Base-by-base conservation (phyloP, 2,888 invertebrate genomes). In the Stegana nigrithorax region DNA sequence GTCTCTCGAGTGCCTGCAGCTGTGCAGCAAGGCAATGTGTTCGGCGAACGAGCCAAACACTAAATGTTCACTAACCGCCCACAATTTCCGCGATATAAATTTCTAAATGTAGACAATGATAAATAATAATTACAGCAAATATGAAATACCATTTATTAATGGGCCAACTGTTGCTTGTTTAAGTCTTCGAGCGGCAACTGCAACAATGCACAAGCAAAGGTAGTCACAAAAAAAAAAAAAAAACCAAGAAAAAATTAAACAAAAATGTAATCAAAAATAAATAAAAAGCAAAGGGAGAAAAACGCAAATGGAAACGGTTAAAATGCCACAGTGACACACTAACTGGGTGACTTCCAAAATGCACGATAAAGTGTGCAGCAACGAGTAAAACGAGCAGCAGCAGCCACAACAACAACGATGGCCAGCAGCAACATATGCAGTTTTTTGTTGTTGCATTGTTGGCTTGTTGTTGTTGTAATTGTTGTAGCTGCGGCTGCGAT, bases 261-360 rank as follows among this genome's bases (percentile, higher is more conserved):
- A n/a, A n/a, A n/a, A n/a, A n/a, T n/a, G n/a, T n/a, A n/a, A n/a
- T n/a, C n/a, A n/a, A n/a, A n/a, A n/a, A n/a, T n/a, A n/a, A n/a
- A n/a, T n/a, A n/a, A n/a, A n/a, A n/a, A n/a, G n/a, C n/a, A n/a
- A n/a, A n/a, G n/a, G n/a, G n/a, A n/a, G n/a, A n/a, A n/a, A n/a
- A n/a, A n/a, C 32, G 57, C 59, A 32, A 60, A 53, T 60, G 56
- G 25, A 57, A 69, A 47, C 25, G 53, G 26, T 57, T 71, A 69
- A 79, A 78, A 77, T 78, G 78, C 80, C 77, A 77, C 68, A 78
- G 71, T 77, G 77, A 77, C 77, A 77, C 77, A 77, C 77, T 77
- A 76, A 78, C 80, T 74, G 80, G 73, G 67, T 80, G 80, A 72
- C 74, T 79, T 67, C 74, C 68, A 79, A 78, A 71, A 60, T 66